These are phyloP conservation scores for Telmatochromis brachygnathus DNA, from an alignment of 2,113 vertebrate genomes.

Conservation along the genomic window DNA sequence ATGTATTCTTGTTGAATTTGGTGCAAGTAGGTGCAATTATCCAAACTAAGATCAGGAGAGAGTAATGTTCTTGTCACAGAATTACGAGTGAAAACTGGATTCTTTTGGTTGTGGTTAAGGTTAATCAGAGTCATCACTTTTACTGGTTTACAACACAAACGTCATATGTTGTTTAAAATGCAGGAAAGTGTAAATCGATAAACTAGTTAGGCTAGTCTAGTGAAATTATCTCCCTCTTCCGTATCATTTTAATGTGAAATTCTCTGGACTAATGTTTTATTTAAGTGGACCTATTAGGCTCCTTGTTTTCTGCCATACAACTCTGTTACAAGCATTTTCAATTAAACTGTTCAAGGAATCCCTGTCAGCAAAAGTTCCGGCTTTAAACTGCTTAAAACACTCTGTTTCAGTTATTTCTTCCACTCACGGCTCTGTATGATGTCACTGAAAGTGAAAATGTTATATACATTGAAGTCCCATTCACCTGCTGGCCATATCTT, in stretches of 20 bases:
- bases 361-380: neutral
- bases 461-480: neutral
- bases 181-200: neutral
- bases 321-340: neutral
- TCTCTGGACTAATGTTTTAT: neutral
- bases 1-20: neutral
- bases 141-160: neutral
- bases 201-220: neutral
- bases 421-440: neutral
- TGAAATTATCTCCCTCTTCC: neutral
- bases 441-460: neutral
- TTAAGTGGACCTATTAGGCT: neutral
- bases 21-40: neutral
- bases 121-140: neutral
- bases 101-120: neutral
- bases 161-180: neutral
- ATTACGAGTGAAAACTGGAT: neutral
- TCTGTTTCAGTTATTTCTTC: neutral
- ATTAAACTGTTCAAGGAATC: neutral
- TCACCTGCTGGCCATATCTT: neutral
- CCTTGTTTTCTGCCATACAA: neutral
- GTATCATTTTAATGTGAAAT: neutral
- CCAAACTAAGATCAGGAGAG: neutral
- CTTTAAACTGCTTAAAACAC: neutral
- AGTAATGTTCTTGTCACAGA: neutral